Evolutionary conservation across 2,888 invertebrate species (phyloP).

Genomic region (Andrena haemorrhoa): DNA sequence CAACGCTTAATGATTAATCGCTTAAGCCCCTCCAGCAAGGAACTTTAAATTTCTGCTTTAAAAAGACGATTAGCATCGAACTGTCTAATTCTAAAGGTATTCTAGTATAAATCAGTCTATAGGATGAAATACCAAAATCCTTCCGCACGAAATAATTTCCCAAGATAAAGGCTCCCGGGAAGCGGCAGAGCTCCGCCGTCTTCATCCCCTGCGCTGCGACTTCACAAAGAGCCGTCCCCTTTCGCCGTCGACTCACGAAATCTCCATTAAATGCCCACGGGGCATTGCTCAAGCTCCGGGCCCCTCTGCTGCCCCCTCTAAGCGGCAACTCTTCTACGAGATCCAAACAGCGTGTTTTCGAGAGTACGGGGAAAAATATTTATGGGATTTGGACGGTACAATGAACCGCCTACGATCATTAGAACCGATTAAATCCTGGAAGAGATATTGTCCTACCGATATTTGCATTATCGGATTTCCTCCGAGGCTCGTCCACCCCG

Average conservation of each 20-base stretch:
- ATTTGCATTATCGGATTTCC: conserved; percentile 74
- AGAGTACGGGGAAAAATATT: conserved; percentile 83
- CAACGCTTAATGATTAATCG: not conserved
- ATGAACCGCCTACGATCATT: conserved; percentile 66
- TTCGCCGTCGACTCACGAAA: conserved; percentile 5
- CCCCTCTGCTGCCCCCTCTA: not conserved
- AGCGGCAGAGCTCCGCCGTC: not conserved
- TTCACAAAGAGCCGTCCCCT: not conserved
- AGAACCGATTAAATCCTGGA: conserved; percentile 74
- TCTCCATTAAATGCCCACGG: conserved; percentile 15
- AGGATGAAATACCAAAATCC: no score
- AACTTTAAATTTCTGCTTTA: no score
- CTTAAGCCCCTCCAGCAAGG: not conserved
- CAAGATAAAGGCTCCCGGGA: not conserved
- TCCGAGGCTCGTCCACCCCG: conserved; percentile 35
- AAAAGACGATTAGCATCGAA: no score
- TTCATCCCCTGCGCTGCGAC: not conserved
- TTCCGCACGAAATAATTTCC: no score
- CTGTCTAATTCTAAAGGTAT: no score
- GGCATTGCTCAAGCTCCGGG: not conserved
- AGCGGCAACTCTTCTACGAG: conserved; percentile 20
- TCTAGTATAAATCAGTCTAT: no score
- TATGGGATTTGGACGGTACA: conserved; percentile 78
- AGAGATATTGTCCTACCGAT: conserved; percentile 59
- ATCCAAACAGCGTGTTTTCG: conserved; percentile 72